Evolutionary conservation across 2,888 invertebrate genomes (phyloP).

Genomic region (Syrphus vitripennis): DNA sequence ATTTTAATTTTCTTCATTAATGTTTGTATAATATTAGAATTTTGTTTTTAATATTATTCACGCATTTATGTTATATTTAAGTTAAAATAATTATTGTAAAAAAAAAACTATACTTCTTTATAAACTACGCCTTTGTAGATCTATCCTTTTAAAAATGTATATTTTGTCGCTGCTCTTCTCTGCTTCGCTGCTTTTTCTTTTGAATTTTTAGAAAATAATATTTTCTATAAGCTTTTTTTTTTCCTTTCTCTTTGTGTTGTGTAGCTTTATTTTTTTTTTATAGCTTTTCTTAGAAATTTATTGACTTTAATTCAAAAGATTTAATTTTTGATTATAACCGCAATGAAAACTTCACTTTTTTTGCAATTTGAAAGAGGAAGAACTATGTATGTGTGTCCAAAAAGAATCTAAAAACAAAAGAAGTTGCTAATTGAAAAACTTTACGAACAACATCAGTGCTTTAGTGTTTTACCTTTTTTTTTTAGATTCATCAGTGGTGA

Average conservation of each 20-base stretch:
- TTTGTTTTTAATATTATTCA: slow-evolving; percentile 8
- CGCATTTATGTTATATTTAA: slow-evolving; percentile 16
- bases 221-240: slow-evolving; percentile 35
- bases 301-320: neutral
- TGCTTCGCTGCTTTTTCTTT: slow-evolving; percentile 34
- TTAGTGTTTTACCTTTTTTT: slow-evolving; percentile 10
- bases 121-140: slow-evolving; percentile 68
- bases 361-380: neutral
- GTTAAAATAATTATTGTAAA: slow-evolving; percentile 27
- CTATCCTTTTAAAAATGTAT: slow-evolving; percentile 35
- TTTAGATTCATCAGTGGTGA: neutral
- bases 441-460: slow-evolving; percentile 20
- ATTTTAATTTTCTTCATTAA: slow-evolving; percentile 13
- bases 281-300: neutral
- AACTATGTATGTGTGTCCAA: neutral
- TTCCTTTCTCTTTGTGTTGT: slow-evolving; percentile 3
- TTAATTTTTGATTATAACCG: neutral
- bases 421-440: slow-evolving; percentile 71
- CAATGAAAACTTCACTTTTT: neutral
- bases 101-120: slow-evolving; percentile 36
- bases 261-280: neutral
- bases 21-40: slow-evolving; percentile 26
- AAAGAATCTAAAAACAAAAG: slow-evolving; percentile 28
- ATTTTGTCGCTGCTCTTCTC: slow-evolving; percentile 39
- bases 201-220: slow-evolving; percentile 18